These are phyloP conservation scores for Diaprepes abbreviatus DNA, from an alignment of 2,888 invertebrate species.

Conservation along the genomic window DNA sequence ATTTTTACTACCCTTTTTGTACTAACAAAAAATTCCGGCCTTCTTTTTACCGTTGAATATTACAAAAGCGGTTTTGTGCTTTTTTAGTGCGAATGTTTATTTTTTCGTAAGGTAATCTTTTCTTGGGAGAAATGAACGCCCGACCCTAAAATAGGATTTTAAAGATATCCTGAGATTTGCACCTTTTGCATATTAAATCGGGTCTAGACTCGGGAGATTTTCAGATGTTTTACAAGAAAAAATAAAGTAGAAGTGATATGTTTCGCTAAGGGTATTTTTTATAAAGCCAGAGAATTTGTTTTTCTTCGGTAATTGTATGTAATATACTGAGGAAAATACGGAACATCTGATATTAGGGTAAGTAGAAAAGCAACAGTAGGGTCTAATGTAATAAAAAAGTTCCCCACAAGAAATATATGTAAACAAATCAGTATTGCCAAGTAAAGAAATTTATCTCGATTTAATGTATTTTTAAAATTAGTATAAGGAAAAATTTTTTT, in stretches of 20 bases:
- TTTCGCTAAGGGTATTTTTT: slow-evolving; percentile 23
- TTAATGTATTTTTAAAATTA: no score
- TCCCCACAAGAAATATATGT: no score
- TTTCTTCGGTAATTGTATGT: slow-evolving; percentile 1
- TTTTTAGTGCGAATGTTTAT: slow-evolving; percentile 25
- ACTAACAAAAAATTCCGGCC: not conserved
- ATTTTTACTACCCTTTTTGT: not conserved
- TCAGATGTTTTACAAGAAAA: slow-evolving; percentile 16
- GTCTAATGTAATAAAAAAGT: no score
- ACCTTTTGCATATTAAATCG: slow-evolving; percentile 48
- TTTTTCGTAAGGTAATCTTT: slow-evolving; percentile 29
- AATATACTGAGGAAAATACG: not conserved
- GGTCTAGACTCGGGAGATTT: slow-evolving; percentile 39
- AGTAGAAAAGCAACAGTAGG: not conserved
- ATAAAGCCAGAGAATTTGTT: slow-evolving; percentile 11
- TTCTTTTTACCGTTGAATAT: slow-evolving; percentile 23
- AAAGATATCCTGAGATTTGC: slow-evolving; percentile 46
- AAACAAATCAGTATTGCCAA: no score
- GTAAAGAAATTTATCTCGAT: no score
- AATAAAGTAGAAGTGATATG: slow-evolving; percentile 29
- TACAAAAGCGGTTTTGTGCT: slow-evolving; percentile 34
- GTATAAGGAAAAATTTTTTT: no score
- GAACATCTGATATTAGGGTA: not conserved
- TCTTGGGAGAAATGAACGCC: slow-evolving; percentile 30
- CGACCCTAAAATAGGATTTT: slow-evolving; percentile 41